Conservation (phyloP, 2,797 vertebrate species). For the Lophotriccus pileatus region DNA sequence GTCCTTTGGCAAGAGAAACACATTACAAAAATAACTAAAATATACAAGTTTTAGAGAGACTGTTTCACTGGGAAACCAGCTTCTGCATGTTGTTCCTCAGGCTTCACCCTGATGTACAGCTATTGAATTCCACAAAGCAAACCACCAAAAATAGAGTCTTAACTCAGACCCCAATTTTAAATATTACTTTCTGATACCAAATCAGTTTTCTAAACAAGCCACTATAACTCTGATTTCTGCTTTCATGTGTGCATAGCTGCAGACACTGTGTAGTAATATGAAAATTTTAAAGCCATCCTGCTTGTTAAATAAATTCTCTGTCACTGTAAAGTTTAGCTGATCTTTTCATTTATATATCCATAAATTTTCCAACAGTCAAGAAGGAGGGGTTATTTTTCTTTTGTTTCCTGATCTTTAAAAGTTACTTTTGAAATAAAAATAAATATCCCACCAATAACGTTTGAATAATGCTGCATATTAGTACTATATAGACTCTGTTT, state of each 20-base stretch:
- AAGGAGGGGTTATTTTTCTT: background rate
- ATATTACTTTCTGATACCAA: background rate
- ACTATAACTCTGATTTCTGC: background rate
- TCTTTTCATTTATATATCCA: background rate
- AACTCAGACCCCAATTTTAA: background rate
- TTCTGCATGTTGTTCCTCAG: background rate
- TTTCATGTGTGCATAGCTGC: background rate
- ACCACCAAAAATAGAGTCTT: background rate
- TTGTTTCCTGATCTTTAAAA: background rate
- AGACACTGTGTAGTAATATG: background rate
- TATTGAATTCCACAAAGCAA: background rate
- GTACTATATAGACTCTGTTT: background rate
- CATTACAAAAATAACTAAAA: background rate
- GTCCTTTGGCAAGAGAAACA: background rate
- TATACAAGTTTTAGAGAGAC: background rate
- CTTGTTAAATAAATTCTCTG: slow-evolving; percentile 6
- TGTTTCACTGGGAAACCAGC: background rate
- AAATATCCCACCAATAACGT: background rate
- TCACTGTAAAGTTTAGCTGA: background rate
- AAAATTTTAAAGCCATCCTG: background rate
- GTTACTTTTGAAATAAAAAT: slow-evolving; percentile 19
- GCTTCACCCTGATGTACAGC: background rate
- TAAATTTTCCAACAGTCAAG: background rate
- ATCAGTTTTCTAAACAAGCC: background rate
- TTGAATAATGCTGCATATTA: background rate